phyloP scores from a whole-genome alignment of 2,888 invertebrate species.

The Drosophila mimetica region DNA sequence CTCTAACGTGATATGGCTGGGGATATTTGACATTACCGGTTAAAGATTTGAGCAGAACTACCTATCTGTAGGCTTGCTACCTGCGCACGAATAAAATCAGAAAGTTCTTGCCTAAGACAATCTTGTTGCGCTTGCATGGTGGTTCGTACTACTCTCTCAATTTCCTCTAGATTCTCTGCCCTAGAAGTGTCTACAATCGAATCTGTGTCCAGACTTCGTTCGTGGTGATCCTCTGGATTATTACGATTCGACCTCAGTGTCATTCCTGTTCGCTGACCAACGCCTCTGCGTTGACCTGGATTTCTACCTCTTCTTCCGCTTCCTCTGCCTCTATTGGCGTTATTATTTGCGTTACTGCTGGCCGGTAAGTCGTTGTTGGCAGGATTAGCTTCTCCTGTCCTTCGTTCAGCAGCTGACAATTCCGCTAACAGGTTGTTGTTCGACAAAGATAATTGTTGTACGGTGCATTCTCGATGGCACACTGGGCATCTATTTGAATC shows the following conservation, averaged over 20 bases:
- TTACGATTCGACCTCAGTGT: not conserved
- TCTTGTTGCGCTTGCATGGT: too few species aligned
- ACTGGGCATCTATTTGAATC: not conserved
- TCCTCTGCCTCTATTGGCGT: not conserved
- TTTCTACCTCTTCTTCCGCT: not conserved
- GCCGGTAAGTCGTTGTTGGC: too few species aligned
- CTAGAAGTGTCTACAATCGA: too few species aligned
- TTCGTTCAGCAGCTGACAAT: not conserved
- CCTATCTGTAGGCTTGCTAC: too few species aligned
- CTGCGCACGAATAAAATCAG: too few species aligned
- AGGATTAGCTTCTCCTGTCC: not conserved
- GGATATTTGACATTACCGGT: too few species aligned
- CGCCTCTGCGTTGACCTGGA: not conserved
- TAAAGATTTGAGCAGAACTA: not conserved
- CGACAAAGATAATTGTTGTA: not conserved
- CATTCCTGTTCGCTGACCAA: not conserved
- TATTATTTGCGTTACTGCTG: not conserved
- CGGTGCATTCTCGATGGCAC: not conserved
- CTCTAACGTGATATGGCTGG: too few species aligned
- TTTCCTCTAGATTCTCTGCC: not conserved
- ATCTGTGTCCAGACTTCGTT: not conserved
- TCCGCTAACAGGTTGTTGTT: not conserved
- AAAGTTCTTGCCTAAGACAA: too few species aligned
- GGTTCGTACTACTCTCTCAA: not conserved
- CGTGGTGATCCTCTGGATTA: not conserved